phyloP scores from a whole-genome alignment of 2,888 invertebrate genomes.

The Argyresthia goedartella region DNA sequence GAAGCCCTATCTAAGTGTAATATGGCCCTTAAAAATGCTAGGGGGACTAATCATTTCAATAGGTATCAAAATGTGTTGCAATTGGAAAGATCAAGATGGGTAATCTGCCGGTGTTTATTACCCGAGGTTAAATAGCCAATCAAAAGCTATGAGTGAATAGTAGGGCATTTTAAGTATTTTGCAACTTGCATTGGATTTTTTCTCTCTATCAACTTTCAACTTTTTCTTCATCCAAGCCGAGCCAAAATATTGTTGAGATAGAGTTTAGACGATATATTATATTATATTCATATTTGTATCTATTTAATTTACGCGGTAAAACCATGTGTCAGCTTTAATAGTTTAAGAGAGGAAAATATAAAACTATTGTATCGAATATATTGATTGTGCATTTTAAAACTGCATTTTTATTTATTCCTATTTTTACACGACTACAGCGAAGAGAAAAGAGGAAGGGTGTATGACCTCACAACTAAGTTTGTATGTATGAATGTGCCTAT shows the following conservation, averaged over 20 bases:
- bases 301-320: constrained; percentile 36
- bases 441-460: too few species aligned
- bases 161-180: too few species aligned
- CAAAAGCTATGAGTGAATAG: too few species aligned
- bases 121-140: too few species aligned
- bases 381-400: constrained; percentile 42
- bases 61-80: too few species aligned
- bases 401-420: not conserved
- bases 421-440: too few species aligned
- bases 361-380: constrained; percentile 57
- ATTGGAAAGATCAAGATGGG: not conserved
- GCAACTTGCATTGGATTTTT: not conserved
- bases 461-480: too few species aligned
- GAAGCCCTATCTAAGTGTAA: too few species aligned
- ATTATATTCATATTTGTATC: not conserved
- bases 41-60: too few species aligned
- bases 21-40: too few species aligned
- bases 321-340: constrained; percentile 67
- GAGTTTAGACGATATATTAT: not conserved
- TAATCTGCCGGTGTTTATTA: not conserved
- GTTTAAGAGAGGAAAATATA: constrained; percentile 47
- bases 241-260: not conserved
- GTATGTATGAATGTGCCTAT: too few species aligned
- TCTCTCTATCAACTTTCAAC: not conserved
- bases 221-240: not conserved